phyloP scores from a whole-genome alignment of 1,140 invertebrate genomes.

The Bombus confusus region DNA sequence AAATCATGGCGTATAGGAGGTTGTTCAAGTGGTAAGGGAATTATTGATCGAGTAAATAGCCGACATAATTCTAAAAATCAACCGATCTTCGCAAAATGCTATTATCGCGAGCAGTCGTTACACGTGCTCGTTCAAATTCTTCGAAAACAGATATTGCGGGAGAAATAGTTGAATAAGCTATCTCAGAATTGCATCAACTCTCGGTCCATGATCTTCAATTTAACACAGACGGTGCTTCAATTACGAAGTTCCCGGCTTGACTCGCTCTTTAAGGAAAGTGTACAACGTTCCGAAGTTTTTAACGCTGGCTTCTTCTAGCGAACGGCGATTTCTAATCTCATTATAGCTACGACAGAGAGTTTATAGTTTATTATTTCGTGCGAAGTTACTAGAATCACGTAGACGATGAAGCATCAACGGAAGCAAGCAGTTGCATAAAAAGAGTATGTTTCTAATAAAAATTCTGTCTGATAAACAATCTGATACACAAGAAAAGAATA shows the following conservation, averaged over 20 bases:
- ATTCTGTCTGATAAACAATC: no score
- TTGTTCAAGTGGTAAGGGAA: not conserved
- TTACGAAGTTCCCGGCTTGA: conserved; percentile 26
- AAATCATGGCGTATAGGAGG: not conserved
- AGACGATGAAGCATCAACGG: not conserved
- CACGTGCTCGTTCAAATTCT: not conserved
- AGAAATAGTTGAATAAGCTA: conserved; percentile 13
- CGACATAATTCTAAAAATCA: not conserved
- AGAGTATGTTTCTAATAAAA: no score
- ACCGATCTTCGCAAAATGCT: not conserved
- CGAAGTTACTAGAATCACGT: not conserved
- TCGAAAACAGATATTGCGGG: conserved; percentile 24
- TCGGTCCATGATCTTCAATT: conserved; percentile 35
- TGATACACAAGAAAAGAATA: no score
- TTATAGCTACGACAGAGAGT: conserved; percentile 33
- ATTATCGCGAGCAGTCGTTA: conserved; percentile 7
- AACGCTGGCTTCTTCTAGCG: not conserved
- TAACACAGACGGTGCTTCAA: conserved; percentile 44
- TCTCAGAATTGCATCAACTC: conserved; percentile 40
- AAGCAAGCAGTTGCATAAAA: not conserved
- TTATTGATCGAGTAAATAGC: not conserved
- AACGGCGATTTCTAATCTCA: conserved; percentile 28
- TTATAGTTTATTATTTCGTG: conserved; percentile 45
- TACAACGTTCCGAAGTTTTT: conserved; percentile 36
- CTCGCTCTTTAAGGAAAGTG: conserved; percentile 25